Evolutionary conservation across 2,797 vertebrate genomes (phyloP), one percentile per base, ranked within the genome.

Genomic region (Toxotes lorentzi): DNA sequence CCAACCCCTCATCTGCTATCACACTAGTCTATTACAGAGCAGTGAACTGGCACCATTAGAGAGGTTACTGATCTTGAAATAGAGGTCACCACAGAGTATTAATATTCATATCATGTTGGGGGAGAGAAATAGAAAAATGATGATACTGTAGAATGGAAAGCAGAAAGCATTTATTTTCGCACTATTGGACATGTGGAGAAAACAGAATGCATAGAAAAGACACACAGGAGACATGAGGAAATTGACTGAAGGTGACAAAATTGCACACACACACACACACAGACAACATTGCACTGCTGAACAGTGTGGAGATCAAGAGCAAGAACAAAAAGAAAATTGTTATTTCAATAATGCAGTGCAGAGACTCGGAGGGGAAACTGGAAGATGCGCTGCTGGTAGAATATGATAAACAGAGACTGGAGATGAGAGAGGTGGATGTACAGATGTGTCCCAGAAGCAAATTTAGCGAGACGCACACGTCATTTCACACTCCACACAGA

Each of bases 311-410:
- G 34, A 82, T 63, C 48, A 73, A 14, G 4, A 51, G 9, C 30
- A 41, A 47, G 30, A 40, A 72, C 48, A 54, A 64, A 13, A 68
- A 45, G n/a, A 63, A 71, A 65, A 78, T 45, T 48, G 57, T 68
- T 66, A 48, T 82, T 88, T 90, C 61, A 90, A 86, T 87, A 85
- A 88, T 82, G 38, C 65, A 86, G 76, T 23, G 23, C 48, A 50
- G 60, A 58, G 65, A 73, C 77, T 85, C 61, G 2, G 70, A 79
- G 56, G 77, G 83, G 64, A 79, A 84, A 83, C 27, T 17, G 50
- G 53, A 50, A 51, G 56, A 62, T 77, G 74, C 61, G 58, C 61
- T 77, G 41, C 70, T 57, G 50, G 79, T 64, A 83, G 73, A 68
- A 77, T 56, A 70, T 63, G 62, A 83, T 74, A 78, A 86, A 76